Base-by-base conservation (phyloP, 1,140 invertebrate genomes). In the Lineus longissimus region DNA sequence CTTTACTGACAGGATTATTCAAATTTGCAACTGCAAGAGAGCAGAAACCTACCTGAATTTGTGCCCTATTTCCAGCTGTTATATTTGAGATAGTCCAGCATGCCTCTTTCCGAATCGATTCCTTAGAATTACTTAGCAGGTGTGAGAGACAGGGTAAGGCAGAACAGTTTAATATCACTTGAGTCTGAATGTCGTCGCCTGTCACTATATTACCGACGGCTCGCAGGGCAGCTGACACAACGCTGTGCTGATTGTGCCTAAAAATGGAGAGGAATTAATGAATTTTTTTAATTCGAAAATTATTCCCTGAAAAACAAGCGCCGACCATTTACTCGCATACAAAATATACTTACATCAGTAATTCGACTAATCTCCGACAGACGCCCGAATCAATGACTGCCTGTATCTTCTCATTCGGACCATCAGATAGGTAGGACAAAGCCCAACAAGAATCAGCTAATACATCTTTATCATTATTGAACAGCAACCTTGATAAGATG, bases 81-180 rank as follows among this genome's bases (percentile, higher is more conserved):
- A 98, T 97, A 83, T 98, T 98, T 41, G 94, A 97, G 67, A 98
- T 90, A 47, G 95, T 97, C 95, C 96, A 98, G 78, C 94, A 97
- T 6, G 95, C 93, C 83, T 98, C 96, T 85, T 98, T 98, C 58
- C 91, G 86, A 54, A 97, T 89, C 27, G 89, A 87, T 82, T 98
- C 95, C 72, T 91, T 91, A 19, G 75, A 72, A 62, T 73, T 81
- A 51, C 85, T 86, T 51, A 98, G 84, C 30, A 98, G 83, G 76
- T 91, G 88, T 60, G 90, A 85, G 47, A 98, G 84, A 78, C 89
- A 94, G 0, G 90, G 90, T 63, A 98, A 83, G 33, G 93, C 95
- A 63, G 88, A 89, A 80, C 93, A 95, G 83, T 96, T 80, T 31
- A 83, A 66, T 4, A 83, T 75, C 25, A 81, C 73, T 85, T 98